These are phyloP conservation scores for Thymelicus acteon DNA, from an alignment of 2,888 invertebrate species.

Conservation along the genomic window DNA sequence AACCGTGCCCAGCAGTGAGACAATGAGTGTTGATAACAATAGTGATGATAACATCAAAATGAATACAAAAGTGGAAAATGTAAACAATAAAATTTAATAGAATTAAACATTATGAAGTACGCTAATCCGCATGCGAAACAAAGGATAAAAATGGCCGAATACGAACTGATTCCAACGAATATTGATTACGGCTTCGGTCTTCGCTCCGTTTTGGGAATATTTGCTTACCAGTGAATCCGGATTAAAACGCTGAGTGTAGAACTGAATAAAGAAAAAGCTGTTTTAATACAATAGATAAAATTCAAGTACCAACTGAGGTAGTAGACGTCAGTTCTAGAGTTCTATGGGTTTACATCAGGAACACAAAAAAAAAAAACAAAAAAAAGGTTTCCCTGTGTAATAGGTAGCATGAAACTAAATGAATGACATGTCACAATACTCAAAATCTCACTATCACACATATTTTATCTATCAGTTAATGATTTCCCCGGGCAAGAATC, in stretches of 20 bases:
- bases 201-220: slow-evolving; percentile 11
- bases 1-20: no score
- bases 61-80: neutral
- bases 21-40: no score
- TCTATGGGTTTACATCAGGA: no score
- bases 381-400: no score
- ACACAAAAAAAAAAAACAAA: no score
- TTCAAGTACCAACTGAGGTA: neutral
- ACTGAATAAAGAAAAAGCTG: neutral
- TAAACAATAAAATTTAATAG: neutral
- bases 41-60: no score
- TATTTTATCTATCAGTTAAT: no score
- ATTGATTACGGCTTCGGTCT: slow-evolving; percentile 28
- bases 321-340: no score
- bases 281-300: neutral
- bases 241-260: slow-evolving; percentile 1
- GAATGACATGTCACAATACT: no score
- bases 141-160: slow-evolving; percentile 17
- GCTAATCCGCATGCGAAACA: slow-evolving; percentile 7
- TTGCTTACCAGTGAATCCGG: slow-evolving; percentile 25
- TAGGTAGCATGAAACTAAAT: no score
- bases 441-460: no score
- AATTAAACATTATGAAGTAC: neutral
- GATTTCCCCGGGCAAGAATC: no score
- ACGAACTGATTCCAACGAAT: slow-evolving; percentile 18